Conservation (phyloP, 2,797 vertebrate genomes). For the Epinephelus awoara region DNA sequence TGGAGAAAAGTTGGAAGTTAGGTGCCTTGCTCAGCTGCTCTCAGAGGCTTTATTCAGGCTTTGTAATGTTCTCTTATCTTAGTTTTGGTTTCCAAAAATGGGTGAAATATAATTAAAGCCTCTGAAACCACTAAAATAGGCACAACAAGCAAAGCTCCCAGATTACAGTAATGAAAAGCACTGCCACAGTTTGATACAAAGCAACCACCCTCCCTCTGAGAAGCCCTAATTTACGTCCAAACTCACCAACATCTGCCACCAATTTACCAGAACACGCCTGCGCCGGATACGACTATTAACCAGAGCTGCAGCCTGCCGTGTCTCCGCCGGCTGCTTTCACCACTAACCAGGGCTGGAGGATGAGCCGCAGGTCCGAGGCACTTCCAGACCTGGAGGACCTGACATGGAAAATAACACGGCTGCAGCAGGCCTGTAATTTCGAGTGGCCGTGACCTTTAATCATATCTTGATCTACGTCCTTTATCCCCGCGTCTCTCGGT, state of each 20-base stretch:
- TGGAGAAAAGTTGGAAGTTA: neutral
- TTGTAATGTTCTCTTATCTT: too few species aligned
- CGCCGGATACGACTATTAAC: constrained; percentile 55
- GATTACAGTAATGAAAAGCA: constrained; percentile 4
- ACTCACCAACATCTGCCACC: constrained; percentile 65
- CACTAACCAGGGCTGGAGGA: constrained; percentile 56
- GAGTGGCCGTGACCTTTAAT: constrained; percentile 66
- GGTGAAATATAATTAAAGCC: neutral
- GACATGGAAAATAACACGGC: constrained; percentile 56
- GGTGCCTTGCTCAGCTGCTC: neutral
- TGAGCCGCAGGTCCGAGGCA: constrained; percentile 52
- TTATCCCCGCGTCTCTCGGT: constrained; percentile 32
- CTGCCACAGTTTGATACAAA: constrained; percentile 23
- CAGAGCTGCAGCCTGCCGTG: constrained; percentile 45
- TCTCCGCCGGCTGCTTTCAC: constrained; percentile 38
- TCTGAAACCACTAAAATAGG: neutral
- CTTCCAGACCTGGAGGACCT: constrained; percentile 36
- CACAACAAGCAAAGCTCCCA: neutral
- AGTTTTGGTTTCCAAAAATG: neutral
- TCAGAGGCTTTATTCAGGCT: too few species aligned
- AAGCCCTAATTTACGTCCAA: constrained; percentile 17
- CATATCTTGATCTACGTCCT: constrained; percentile 66
- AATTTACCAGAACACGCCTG: constrained; percentile 57
- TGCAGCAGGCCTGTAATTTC: constrained; percentile 66
- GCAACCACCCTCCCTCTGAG: constrained; percentile 1